phyloP scores from a whole-genome alignment of 2,888 invertebrate species.

The Oscheius sp. region DNA sequence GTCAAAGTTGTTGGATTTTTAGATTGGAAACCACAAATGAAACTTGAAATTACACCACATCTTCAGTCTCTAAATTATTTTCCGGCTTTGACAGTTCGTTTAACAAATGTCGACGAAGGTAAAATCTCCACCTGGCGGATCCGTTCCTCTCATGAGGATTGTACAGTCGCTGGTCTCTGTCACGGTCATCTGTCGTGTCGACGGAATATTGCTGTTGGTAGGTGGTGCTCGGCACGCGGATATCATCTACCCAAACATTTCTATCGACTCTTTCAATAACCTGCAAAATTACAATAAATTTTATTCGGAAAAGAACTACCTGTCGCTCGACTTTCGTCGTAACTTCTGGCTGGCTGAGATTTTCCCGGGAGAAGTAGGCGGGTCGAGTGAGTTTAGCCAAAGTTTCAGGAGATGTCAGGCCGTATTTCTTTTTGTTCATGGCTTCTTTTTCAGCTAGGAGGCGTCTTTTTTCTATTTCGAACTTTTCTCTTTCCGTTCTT shows the following conservation, averaged over 20 bases:
- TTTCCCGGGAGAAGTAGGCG: constrained; percentile 69
- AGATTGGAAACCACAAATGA: no score
- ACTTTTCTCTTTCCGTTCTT: constrained; percentile 66
- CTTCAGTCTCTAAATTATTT: no score
- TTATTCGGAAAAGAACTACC: constrained; percentile 34
- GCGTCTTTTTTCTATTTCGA: constrained; percentile 67
- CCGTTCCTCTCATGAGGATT: constrained; percentile 57
- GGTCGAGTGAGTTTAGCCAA: constrained; percentile 67
- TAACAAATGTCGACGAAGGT: no score
- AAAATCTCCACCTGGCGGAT: constrained; percentile 47
- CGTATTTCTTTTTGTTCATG: constrained; percentile 56
- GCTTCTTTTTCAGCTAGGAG: constrained; percentile 66
- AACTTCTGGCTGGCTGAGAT: constrained; percentile 56
- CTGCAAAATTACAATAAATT: constrained; percentile 40
- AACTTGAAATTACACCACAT: no score
- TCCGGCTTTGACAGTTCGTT: no score
- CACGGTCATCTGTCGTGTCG: constrained; percentile 52
- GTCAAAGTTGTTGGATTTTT: no score
- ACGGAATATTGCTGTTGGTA: constrained; percentile 50
- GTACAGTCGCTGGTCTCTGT: constrained; percentile 50
- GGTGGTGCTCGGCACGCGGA: constrained; percentile 47
- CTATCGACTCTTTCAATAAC: constrained; percentile 71
- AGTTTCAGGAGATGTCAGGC: constrained; percentile 62
- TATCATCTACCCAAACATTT: constrained; percentile 66
- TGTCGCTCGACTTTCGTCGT: constrained; percentile 69